Evolutionary conservation across 2,888 invertebrate species (phyloP), one percentile per base, ranked within the genome.

Genomic region (Altica lythri): DNA sequence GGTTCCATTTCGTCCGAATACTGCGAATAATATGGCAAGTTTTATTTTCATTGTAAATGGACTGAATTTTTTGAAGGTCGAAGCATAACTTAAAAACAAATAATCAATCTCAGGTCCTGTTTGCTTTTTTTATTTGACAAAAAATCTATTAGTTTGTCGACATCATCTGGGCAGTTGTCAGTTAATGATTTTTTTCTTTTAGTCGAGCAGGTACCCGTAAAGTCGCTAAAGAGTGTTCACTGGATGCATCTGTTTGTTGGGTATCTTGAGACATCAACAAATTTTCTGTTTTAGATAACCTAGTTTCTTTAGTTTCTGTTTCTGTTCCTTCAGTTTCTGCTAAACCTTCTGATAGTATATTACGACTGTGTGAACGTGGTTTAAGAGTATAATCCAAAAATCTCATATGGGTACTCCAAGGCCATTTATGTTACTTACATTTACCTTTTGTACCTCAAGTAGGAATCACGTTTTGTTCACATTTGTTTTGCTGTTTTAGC

Each of bases 201-300:
- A n/a, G n/a, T n/a, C n/a, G 34, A 12, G 14, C 6, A 13, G 2
- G 34, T 16, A 34, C 4, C 2, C 5, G 14, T 12, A n/a, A n/a
- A n/a, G n/a, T n/a, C n/a, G 34, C 10, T 34, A 14, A 9, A 34
- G 34, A 34, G 2, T 34, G 34, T 34, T 34, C 14, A n/a, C n/a
- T n/a, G n/a, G 34, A 27, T 4, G 13, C 14, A 43, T 29, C 10
- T 2, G 27, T 25, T 27, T 29, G 29, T 29, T 43, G 43, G 22
- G 46, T 47, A 47, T 47, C 47, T n/a, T 47, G 37, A 47, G 37
- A 14, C 14, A 47, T 19, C 27, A 14, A 16, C n/a, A 47, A 47
- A 27, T 37, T 47, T 18, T 47, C 27, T 25, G 35, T 13, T 32
- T 46, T 16, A 34, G 46, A 19, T 35, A 46, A 34, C n/a, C n/a